Percentiles rank a stretch among this genome's conserved stretches.
Evolutionary conservation across 1,140 invertebrate species (phyloP).

Genomic region (Drosophila nigrodunni): DNA sequence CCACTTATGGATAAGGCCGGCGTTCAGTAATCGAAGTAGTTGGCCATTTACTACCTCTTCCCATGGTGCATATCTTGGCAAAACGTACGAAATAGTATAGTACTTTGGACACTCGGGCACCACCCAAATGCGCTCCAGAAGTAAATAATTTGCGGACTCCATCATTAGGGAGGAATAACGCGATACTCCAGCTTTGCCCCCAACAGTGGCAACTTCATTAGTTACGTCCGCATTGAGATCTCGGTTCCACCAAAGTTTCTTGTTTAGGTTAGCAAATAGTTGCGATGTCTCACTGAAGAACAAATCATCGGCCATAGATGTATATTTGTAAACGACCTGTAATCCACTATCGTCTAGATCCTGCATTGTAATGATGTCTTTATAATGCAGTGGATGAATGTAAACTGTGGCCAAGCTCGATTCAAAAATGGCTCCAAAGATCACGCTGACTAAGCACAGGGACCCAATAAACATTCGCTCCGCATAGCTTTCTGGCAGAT

Average conservation of each 20-base stretch:
- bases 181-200: conserved; percentile 71
- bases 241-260: conserved; percentile 66
- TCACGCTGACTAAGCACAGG: conserved; percentile 81
- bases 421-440: conserved; percentile 82
- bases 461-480: conserved; percentile 76
- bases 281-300: conserved; percentile 80
- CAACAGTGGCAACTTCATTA: conserved; percentile 58
- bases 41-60: conserved; percentile 69
- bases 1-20: conserved; percentile 75
- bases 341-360: conserved; percentile 84
- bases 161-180: conserved; percentile 64
- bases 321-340: conserved; percentile 77
- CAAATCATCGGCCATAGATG: conserved; percentile 81
- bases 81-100: conserved; percentile 81
- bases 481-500: conserved; percentile 65
- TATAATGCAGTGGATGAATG: conserved; percentile 83
- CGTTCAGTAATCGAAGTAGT: conserved; percentile 61
- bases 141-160: conserved; percentile 60
- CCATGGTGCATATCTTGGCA: conserved; percentile 75
- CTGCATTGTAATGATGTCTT: conserved; percentile 83
- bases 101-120: conserved; percentile 82
- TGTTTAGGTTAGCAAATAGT: conserved; percentile 71
- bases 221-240: conserved; percentile 67
- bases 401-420: conserved; percentile 84
- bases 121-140: conserved; percentile 63